phyloP scores from a whole-genome alignment of 1,140 invertebrate species.

The Mactra quadrangularis region DNA sequence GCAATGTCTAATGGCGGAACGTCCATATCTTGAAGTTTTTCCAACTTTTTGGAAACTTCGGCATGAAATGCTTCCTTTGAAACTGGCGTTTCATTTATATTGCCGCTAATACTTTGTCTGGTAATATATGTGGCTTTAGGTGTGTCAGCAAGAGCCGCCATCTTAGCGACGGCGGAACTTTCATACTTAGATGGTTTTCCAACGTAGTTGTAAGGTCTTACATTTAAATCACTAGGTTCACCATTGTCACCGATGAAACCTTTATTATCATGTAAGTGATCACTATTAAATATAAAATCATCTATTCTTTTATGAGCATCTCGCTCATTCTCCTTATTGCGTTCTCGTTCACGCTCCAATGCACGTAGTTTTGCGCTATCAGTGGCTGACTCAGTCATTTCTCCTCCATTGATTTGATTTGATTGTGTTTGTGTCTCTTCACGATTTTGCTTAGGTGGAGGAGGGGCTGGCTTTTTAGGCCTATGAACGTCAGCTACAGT shows the following conservation, averaged over 20 bases:
- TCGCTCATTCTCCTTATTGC: conserved; percentile 16
- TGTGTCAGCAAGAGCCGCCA: conserved; percentile 50
- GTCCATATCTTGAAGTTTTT: conserved; percentile 23
- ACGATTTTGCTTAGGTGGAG: conserved; percentile 39
- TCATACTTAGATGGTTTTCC: conserved; percentile 47
- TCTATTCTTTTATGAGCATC: background rate
- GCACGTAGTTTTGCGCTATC: conserved; percentile 63
- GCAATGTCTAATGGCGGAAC: conserved; percentile 8
- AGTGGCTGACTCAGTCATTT: conserved; percentile 51
- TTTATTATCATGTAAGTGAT: conserved; percentile 23
- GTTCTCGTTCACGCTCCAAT: conserved; percentile 40
- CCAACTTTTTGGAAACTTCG: conserved; percentile 46
- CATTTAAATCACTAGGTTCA: conserved; percentile 33
- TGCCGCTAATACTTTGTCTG: conserved; percentile 14
- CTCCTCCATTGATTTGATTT: conserved; percentile 15
- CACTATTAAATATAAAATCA: background rate
- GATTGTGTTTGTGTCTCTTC: conserved; percentile 13
- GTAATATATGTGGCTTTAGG: conserved; percentile 45
- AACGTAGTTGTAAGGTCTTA: conserved; percentile 47
- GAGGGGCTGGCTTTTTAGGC: conserved; percentile 42
- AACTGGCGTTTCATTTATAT: background rate
- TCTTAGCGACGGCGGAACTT: conserved; percentile 55
- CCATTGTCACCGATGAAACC: conserved; percentile 43
- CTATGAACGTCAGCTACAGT: conserved; percentile 43
- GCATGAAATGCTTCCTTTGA: conserved; percentile 32